phyloP scores from a whole-genome alignment of 2,113 vertebrate genomes.

The Aptenodytes forsteri region DNA sequence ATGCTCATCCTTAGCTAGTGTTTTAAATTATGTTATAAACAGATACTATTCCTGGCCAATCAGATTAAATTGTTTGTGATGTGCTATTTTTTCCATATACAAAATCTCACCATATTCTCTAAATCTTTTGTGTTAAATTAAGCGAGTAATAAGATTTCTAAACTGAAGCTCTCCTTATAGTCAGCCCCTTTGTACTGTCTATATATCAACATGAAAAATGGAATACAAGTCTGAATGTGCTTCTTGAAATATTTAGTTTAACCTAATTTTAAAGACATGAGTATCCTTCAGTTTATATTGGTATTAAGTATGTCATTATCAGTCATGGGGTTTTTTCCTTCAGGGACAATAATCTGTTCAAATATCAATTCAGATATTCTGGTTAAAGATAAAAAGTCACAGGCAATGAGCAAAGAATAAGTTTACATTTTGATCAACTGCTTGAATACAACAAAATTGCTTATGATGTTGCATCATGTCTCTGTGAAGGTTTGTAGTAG shows the following conservation, averaged over 20 bases:
- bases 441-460: background rate
- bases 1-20: background rate
- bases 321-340: background rate
- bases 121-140: background rate
- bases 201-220: background rate
- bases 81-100: slow-evolving; percentile 1
- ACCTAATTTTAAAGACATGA: background rate
- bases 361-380: background rate
- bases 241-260: background rate
- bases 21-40: slow-evolving; percentile 19
- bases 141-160: background rate
- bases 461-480: background rate
- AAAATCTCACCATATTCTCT: background rate
- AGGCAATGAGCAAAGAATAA: background rate
- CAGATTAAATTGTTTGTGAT: slow-evolving; percentile 1
- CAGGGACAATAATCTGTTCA: background rate
- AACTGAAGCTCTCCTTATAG: background rate
- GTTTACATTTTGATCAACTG: background rate
- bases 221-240: background rate
- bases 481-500: background rate
- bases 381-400: background rate
- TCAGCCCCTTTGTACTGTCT: background rate
- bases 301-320: background rate
- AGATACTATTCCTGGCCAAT: background rate
- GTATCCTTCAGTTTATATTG: background rate